These are phyloP conservation scores for Centropristis striata DNA, from an alignment of 2,113 vertebrate genomes.

Conservation along the genomic window DNA sequence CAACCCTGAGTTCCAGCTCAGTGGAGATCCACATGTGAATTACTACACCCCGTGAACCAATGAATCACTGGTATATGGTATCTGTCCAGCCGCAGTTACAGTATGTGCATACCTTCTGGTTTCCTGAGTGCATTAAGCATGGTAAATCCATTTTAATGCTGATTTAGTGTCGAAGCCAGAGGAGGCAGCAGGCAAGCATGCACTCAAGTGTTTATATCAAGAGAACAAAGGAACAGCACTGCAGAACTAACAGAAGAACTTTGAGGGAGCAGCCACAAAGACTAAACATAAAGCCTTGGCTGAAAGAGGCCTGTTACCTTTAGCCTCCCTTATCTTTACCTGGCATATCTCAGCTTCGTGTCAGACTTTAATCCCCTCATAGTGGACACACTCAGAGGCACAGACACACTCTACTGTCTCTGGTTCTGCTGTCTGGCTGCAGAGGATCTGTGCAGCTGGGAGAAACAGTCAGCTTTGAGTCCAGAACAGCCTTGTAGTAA, in stretches of 20 bases:
- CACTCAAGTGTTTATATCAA: slow-evolving; percentile 5
- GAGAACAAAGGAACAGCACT: slow-evolving; percentile 4
- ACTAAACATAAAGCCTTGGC: slow-evolving; percentile 31
- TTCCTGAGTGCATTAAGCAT: slow-evolving; percentile 57
- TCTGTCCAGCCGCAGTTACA: slow-evolving; percentile 51
- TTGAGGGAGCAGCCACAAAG: slow-evolving; percentile 35
- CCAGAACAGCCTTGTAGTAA: slow-evolving; percentile 52
- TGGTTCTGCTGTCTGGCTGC: slow-evolving; percentile 33
- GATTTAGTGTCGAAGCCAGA: slow-evolving; percentile 28
- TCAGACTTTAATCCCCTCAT: slow-evolving; percentile 63
- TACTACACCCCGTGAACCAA: slow-evolving; percentile 51
- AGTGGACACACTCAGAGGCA: slow-evolving; percentile 51
- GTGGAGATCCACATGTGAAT: slow-evolving; percentile 54
- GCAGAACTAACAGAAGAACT: slow-evolving; percentile 25
- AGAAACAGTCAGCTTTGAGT: slow-evolving; percentile 27
- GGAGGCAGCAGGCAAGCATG: slow-evolving; percentile 9
- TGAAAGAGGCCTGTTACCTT: slow-evolving; percentile 47
- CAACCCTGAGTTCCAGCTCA: slow-evolving; percentile 31
- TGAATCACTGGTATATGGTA: slow-evolving; percentile 53
- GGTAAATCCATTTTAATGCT: slow-evolving; percentile 61
- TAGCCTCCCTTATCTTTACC: slow-evolving; percentile 63
- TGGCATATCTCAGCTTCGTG: slow-evolving; percentile 64
- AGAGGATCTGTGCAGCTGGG: slow-evolving; percentile 17
- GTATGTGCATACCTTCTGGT: slow-evolving; percentile 54
- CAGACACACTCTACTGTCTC: slow-evolving; percentile 26